Evolutionary conservation across 1,140 invertebrate genomes (phyloP).

Genomic region (Drosophila nebulosa): DNA sequence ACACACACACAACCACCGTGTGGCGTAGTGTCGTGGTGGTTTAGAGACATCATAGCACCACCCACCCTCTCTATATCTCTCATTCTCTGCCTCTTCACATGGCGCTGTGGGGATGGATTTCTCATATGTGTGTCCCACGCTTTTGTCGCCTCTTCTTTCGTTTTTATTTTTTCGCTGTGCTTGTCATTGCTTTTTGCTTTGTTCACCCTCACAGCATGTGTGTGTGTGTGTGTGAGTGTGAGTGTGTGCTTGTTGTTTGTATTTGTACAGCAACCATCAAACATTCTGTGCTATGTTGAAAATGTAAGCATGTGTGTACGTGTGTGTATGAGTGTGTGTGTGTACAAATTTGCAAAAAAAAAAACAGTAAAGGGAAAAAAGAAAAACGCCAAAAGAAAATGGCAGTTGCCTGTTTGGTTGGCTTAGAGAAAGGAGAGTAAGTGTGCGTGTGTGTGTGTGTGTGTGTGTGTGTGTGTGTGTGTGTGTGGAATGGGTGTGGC

Average conservation of each 20-base stretch:
- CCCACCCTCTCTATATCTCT: neutral
- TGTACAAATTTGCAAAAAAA: slow-evolving; percentile 51
- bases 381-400: slow-evolving; percentile 63
- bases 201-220: slow-evolving; percentile 51
- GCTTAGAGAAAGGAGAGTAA: neutral
- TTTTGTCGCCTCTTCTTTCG: slow-evolving; percentile 47
- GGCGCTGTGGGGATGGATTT: slow-evolving; percentile 10
- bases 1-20: slow-evolving; percentile 31
- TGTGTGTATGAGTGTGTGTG: slow-evolving; percentile 17
- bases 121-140: slow-evolving; percentile 61
- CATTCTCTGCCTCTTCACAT: neutral
- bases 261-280: slow-evolving; percentile 78
- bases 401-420: slow-evolving; percentile 31
- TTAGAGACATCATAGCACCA: slow-evolving; percentile 1
- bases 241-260: slow-evolving; percentile 63
- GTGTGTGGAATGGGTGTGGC: slow-evolving; percentile 41
- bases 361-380: neutral
- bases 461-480: slow-evolving; percentile 3
- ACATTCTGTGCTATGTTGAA: slow-evolving; percentile 64
- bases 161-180: slow-evolving; percentile 17
- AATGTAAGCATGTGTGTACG: slow-evolving; percentile 50
- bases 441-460: neutral
- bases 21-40: neutral
- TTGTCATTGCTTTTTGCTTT: slow-evolving; percentile 37
- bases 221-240: slow-evolving; percentile 16